These are phyloP conservation scores for Aphodius sticticus DNA, from an alignment of 2,888 invertebrate genomes.

Conservation along the genomic window DNA sequence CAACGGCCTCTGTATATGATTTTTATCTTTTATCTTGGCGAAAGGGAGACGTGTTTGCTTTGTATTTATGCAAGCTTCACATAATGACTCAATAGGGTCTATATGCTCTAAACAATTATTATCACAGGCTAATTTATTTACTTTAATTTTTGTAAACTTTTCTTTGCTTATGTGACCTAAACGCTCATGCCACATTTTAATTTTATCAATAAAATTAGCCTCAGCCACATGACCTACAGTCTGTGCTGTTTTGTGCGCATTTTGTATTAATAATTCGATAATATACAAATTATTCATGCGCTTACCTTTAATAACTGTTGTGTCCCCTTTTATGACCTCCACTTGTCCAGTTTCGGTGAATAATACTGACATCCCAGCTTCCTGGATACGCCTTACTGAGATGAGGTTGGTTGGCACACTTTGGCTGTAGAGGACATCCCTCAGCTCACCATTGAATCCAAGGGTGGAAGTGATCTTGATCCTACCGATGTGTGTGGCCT, in stretches of 20 bases:
- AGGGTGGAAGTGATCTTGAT: background rate
- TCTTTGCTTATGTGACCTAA: conserved; percentile 4
- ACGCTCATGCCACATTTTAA: background rate
- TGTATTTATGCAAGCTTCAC: background rate
- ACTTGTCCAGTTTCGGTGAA: background rate
- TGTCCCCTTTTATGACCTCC: background rate
- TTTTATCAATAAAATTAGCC: background rate
- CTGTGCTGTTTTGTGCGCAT: background rate
- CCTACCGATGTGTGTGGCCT: background rate
- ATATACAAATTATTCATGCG: conserved; percentile 4
- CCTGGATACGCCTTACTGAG: background rate
- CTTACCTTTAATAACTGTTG: background rate
- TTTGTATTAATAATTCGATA: background rate
- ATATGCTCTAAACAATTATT: background rate
- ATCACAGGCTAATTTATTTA: background rate
- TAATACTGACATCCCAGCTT: background rate
- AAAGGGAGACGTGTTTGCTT: background rate
- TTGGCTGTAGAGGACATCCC: background rate
- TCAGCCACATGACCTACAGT: background rate
- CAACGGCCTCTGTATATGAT: background rate
- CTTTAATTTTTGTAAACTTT: background rate
- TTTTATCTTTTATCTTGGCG: background rate
- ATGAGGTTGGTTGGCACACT: background rate
- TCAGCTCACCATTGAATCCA: background rate
- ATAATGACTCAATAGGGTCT: background rate